Evolutionary conservation across 2,888 invertebrate genomes (phyloP).

Genomic region (Ophion obscuratus): DNA sequence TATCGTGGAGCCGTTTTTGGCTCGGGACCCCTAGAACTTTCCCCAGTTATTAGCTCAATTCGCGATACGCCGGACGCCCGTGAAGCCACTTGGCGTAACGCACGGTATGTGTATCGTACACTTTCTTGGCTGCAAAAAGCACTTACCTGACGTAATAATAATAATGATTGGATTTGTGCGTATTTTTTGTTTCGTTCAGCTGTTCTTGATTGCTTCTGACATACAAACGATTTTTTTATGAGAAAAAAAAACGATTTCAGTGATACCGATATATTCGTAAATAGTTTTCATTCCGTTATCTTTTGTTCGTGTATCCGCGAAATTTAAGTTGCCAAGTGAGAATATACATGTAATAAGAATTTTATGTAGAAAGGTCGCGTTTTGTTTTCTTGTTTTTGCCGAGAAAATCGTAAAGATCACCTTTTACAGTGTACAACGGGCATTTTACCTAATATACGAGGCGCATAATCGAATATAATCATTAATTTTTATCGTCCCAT

Average conservation of each 20-base stretch:
- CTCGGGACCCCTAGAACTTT: conserved; percentile 75
- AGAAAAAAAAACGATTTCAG: background rate
- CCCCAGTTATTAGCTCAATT: conserved; percentile 82
- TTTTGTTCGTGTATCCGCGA: background rate
- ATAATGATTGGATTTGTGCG: background rate
- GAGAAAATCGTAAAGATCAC: conserved; percentile 31
- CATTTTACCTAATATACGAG: conserved; percentile 65
- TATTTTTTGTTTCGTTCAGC: background rate
- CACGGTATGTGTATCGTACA: background rate
- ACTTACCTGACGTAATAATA: background rate
- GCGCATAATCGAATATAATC: conserved; percentile 65
- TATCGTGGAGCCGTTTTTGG: conserved; percentile 81
- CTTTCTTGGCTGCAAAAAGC: conserved; percentile 15
- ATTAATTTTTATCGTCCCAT: conserved; percentile 60
- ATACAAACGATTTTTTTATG: background rate
- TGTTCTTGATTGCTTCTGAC: background rate
- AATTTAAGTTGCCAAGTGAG: background rate
- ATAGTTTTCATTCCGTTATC: background rate
- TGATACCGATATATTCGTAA: background rate
- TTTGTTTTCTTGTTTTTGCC: conserved; percentile 30
- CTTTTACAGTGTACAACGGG: conserved; percentile 16
- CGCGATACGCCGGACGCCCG: conserved; percentile 58
- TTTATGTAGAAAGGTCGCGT: background rate
- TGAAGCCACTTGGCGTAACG: background rate
- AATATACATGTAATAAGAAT: background rate